A percentile compares a stretch with the other conserved stretches of the same genome.
These are phyloP conservation scores for Vollenhovia emeryi DNA, from an alignment of 1,140 invertebrate species.

Conservation along the genomic window DNA sequence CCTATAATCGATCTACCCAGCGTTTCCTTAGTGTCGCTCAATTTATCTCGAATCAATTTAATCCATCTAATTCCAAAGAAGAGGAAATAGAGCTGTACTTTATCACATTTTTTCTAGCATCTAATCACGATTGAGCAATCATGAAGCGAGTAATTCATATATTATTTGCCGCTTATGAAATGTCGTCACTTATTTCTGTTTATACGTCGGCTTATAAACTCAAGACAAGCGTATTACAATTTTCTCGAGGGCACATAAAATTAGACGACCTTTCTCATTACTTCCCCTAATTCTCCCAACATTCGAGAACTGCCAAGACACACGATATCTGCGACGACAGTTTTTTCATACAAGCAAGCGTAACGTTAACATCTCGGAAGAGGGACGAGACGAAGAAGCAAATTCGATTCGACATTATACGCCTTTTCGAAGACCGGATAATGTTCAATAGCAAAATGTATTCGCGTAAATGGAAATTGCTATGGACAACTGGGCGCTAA, in stretches of 20 bases:
- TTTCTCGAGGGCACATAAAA: background rate
- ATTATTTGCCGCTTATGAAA: background rate
- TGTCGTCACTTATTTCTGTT: background rate
- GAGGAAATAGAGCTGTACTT: background rate
- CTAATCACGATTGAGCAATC: background rate
- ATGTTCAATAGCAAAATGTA: background rate
- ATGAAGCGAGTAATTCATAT: background rate
- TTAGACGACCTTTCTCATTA: background rate
- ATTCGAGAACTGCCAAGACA: background rate
- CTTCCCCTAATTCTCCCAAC: background rate
- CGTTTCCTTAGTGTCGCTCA: background rate
- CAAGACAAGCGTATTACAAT: background rate
- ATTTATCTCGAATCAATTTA: constrained; percentile 17
- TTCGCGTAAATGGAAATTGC: background rate
- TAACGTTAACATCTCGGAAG: background rate
- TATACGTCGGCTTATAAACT: background rate
- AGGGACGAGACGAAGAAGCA: background rate
- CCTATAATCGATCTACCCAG: background rate
- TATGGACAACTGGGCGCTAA: background rate
- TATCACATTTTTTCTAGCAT: background rate
- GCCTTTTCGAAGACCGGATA: too few relatives aligned
- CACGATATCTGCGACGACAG: background rate
- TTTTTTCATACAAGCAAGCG: background rate
- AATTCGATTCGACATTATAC: background rate
- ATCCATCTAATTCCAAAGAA: constrained; percentile 12